A percentile compares a stretch with the other conserved stretches of the same genome.
Evolutionary conservation across 2,888 invertebrate genomes (phyloP).

Genomic region (Tineola bisselliella): DNA sequence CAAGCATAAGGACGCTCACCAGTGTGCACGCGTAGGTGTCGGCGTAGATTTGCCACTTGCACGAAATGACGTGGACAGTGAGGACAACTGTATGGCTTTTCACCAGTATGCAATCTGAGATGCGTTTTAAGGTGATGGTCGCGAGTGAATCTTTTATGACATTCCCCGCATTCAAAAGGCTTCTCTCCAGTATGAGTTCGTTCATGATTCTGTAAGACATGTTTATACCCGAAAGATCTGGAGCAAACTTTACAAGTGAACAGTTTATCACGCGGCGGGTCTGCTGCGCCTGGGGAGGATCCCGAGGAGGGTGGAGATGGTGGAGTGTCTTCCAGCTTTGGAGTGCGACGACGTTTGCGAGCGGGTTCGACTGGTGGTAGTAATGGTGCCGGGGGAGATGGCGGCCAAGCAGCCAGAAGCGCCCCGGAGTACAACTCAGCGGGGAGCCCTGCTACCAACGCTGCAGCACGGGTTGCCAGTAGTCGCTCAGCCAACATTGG

Average conservation of each 20-base stretch:
- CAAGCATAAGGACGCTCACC: slow-evolving; percentile 92
- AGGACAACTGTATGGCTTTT: slow-evolving; percentile 91
- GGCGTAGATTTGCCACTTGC: slow-evolving; percentile 89
- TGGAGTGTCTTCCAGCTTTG: slow-evolving; percentile 53
- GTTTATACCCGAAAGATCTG: slow-evolving; percentile 92
- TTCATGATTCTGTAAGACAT: slow-evolving; percentile 93
- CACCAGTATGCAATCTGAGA: slow-evolving; percentile 91
- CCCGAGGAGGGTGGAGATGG: slow-evolving; percentile 60
- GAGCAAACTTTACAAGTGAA: slow-evolving; percentile 90
- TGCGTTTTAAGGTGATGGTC: slow-evolving; percentile 95
- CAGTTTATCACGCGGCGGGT: slow-evolving; percentile 77
- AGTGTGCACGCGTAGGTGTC: slow-evolving; percentile 90
- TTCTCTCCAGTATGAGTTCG: slow-evolving; percentile 95
- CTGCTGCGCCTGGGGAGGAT: slow-evolving; percentile 58
- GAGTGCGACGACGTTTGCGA: slow-evolving; percentile 53
- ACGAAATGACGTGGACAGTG: slow-evolving; percentile 94
- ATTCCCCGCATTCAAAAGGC: slow-evolving; percentile 91
- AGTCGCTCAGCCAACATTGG: slow-evolving; percentile 61
- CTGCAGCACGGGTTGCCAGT: slow-evolving; percentile 65
- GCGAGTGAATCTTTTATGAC: slow-evolving; percentile 90
- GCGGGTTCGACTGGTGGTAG: slow-evolving; percentile 55
- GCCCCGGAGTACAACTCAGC: slow-evolving; percentile 73
- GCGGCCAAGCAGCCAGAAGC: slow-evolving; percentile 66
- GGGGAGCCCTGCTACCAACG: slow-evolving; percentile 65
- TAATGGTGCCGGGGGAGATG: slow-evolving; percentile 66